These are phyloP conservation scores for Bombylius discolor DNA, from an alignment of 2,888 invertebrate species.

Conservation along the genomic window DNA sequence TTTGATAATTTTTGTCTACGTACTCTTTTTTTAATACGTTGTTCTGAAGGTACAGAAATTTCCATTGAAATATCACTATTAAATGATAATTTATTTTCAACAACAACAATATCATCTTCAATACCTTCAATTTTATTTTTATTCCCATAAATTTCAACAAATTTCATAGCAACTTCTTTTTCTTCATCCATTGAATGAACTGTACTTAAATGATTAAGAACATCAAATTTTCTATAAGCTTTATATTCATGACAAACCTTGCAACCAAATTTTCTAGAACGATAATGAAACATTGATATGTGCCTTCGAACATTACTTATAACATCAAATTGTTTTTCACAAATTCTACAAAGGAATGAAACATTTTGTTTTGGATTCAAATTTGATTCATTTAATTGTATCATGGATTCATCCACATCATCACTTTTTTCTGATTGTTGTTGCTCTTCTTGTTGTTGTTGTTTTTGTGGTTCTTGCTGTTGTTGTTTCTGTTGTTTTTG, in stretches of 20 bases:
- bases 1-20: slow-evolving; percentile 17
- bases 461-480: too few relatives aligned
- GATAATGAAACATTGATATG: slow-evolving; percentile 36
- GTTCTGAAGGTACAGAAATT: not conserved
- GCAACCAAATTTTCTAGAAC: slow-evolving; percentile 55
- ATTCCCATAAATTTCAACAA: slow-evolving; percentile 28
- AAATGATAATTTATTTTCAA: not conserved
- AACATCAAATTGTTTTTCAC: slow-evolving; percentile 32
- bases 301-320: slow-evolving; percentile 34
- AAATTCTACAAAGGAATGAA: slow-evolving; percentile 32
- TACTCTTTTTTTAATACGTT: slow-evolving; percentile 11
- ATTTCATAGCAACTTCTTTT: slow-evolving; percentile 35
- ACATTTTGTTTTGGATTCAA: not conserved
- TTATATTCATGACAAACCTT: slow-evolving; percentile 62
- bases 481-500: too few relatives aligned
- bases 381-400: not conserved
- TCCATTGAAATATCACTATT: not conserved
- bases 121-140: slow-evolving; percentile 30
- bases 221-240: slow-evolving; percentile 50
- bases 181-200: slow-evolving; percentile 48
- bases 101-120: slow-evolving; percentile 17
- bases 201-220: slow-evolving; percentile 50
- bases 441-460: too few relatives aligned
- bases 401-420: too few relatives aligned
- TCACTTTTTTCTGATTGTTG: too few relatives aligned